phyloP scores from a whole-genome alignment of 2,113 vertebrate species.

The Oncorhynchus tshawytscha region DNA sequence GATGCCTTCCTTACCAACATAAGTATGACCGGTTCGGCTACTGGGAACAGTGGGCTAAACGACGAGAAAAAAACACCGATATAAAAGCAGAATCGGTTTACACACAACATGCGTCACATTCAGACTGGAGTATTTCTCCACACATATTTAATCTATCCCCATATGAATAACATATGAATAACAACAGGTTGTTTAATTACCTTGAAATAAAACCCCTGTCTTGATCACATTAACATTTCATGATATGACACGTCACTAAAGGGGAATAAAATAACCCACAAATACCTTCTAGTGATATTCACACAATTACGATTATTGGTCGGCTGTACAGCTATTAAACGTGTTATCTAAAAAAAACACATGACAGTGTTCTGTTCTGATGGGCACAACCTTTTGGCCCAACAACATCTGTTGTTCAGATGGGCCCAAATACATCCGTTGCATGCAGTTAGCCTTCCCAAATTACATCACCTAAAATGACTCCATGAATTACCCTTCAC shows the following conservation, averaged over 20 bases:
- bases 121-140: background rate
- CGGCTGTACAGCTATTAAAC: too few relatives aligned
- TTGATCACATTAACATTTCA: background rate
- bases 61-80: constrained; percentile 18
- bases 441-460: too few relatives aligned
- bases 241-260: background rate
- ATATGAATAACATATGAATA: background rate
- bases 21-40: constrained; percentile 34
- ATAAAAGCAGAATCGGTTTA: constrained; percentile 33
- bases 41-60: constrained; percentile 30
- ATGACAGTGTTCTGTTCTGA: too few relatives aligned
- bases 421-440: too few relatives aligned
- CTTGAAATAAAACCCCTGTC: background rate
- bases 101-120: background rate
- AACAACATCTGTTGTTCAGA: too few relatives aligned
- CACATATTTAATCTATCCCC: background rate
- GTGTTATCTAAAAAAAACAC: too few relatives aligned
- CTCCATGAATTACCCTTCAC: background rate
- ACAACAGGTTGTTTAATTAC: constrained; percentile 54
- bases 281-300: background rate
- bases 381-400: too few relatives aligned
- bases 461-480: background rate
- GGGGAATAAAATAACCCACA: background rate
- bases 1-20: constrained; percentile 40
- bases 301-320: too few relatives aligned